Evolutionary conservation across 2,888 invertebrate species (phyloP).

Genomic region (Proisotoma minuta): DNA sequence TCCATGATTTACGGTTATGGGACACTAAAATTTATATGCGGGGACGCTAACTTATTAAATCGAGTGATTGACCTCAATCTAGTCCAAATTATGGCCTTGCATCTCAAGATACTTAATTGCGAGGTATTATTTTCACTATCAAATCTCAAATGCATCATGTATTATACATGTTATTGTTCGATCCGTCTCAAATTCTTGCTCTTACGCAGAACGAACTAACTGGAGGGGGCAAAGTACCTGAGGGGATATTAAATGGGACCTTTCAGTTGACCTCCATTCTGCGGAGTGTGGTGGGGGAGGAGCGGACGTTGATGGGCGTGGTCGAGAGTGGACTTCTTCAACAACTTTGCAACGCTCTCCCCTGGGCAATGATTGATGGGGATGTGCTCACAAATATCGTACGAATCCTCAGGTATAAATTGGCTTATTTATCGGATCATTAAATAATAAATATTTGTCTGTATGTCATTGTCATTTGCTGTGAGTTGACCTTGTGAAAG

Average conservation of each 20-base stretch:
- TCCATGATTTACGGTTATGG: slow-evolving; percentile 47
- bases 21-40: slow-evolving; percentile 44
- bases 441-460: not conserved
- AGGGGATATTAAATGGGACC: slow-evolving; percentile 40
- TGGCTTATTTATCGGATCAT: not conserved
- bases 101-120: slow-evolving; percentile 42
- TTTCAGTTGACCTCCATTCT: slow-evolving; percentile 47
- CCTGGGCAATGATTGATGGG: slow-evolving; percentile 43
- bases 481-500: too few relatives aligned
- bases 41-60: slow-evolving; percentile 34
- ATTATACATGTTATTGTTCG: too few relatives aligned
- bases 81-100: slow-evolving; percentile 40
- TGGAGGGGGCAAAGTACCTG: slow-evolving; percentile 28
- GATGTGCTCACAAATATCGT: slow-evolving; percentile 45
- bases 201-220: not conserved
- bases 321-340: slow-evolving; percentile 40
- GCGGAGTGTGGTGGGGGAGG: slow-evolving; percentile 44
- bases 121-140: too few relatives aligned
- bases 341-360: slow-evolving; percentile 40
- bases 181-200: too few relatives aligned
- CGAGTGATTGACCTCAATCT: slow-evolving; percentile 38
- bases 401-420: slow-evolving; percentile 43
- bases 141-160: too few relatives aligned
- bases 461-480: not conserved
- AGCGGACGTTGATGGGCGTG: slow-evolving; percentile 34